Evolutionary conservation across 2,888 invertebrate genomes (phyloP).

Genomic region (Neoascia interrupta): DNA sequence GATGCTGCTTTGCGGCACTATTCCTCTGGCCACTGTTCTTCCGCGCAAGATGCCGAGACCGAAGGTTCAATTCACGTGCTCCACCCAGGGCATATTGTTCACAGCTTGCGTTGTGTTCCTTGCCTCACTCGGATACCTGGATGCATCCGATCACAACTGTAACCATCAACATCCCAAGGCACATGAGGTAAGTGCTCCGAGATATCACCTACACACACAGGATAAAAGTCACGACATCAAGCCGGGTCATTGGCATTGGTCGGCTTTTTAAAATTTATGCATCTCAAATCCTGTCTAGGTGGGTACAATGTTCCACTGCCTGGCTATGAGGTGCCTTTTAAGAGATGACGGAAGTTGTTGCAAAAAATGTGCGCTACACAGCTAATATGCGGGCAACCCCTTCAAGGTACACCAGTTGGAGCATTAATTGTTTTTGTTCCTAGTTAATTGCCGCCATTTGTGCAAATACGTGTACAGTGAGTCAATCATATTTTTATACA

Average conservation of each 20-base stretch:
- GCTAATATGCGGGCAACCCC: conserved; percentile 6
- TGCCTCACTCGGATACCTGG: conserved; percentile 39
- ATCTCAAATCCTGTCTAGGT: too few species aligned
- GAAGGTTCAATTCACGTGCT: too few species aligned
- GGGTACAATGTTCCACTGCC: too few species aligned
- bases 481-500: neutral
- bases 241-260: conserved; percentile 57
- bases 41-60: too few species aligned
- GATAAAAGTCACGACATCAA: conserved; percentile 44
- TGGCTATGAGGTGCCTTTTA: too few species aligned
- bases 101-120: conserved; percentile 27
- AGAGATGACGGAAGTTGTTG: conserved; percentile 18
- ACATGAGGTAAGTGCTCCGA: conserved; percentile 82
- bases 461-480: conserved; percentile 1
- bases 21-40: conserved; percentile 19
- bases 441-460: conserved; percentile 37
- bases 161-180: conserved; percentile 85
- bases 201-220: neutral
- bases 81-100: too few species aligned
- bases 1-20: conserved; percentile 21
- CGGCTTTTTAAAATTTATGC: too few species aligned
- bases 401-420: conserved; percentile 43
- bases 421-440: conserved; percentile 48
- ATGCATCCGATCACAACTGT: conserved; percentile 80
- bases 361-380: conserved; percentile 44